Conservation (phyloP, 2,888 invertebrate genomes). For the Lysandra bellargus region DNA sequence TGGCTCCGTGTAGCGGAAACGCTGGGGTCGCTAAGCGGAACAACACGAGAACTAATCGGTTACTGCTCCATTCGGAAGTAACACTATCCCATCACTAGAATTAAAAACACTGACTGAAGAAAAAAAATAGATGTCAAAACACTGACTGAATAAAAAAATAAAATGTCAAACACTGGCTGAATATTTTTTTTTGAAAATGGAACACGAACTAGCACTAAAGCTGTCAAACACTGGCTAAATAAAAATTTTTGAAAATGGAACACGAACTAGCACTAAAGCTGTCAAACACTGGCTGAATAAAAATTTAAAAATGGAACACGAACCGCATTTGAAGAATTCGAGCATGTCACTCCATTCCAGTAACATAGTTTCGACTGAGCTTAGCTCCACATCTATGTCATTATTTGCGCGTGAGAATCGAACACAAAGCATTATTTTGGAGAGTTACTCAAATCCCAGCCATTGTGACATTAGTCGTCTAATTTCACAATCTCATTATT, state of each 20-base stretch:
- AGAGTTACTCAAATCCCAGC: slow-evolving; percentile 29
- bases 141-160: too few species aligned
- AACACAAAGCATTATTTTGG: slow-evolving; percentile 32
- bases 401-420: slow-evolving; percentile 49
- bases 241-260: too few species aligned
- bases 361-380: slow-evolving; percentile 72
- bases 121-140: too few species aligned
- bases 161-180: too few species aligned
- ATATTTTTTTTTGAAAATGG: too few species aligned
- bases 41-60: slow-evolving; percentile 50
- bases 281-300: too few species aligned
- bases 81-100: slow-evolving; percentile 32
- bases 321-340: slow-evolving; percentile 71
- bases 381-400: slow-evolving; percentile 54
- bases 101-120: not conserved
- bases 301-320: slow-evolving; percentile 50
- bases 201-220: not conserved
- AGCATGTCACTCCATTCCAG: slow-evolving; percentile 77
- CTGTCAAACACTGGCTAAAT: too few species aligned
- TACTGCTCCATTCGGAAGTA: slow-evolving; percentile 46
- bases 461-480: slow-evolving; percentile 28
- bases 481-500: slow-evolving; percentile 29
- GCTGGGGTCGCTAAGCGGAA: slow-evolving; percentile 53
- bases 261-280: not conserved
- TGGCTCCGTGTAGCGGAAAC: slow-evolving; percentile 52